A percentile compares a stretch with the other conserved stretches of the same genome.
These are phyloP conservation scores for Catharus fuscescens DNA, from an alignment of 2,113 vertebrate genomes.

Conservation along the genomic window DNA sequence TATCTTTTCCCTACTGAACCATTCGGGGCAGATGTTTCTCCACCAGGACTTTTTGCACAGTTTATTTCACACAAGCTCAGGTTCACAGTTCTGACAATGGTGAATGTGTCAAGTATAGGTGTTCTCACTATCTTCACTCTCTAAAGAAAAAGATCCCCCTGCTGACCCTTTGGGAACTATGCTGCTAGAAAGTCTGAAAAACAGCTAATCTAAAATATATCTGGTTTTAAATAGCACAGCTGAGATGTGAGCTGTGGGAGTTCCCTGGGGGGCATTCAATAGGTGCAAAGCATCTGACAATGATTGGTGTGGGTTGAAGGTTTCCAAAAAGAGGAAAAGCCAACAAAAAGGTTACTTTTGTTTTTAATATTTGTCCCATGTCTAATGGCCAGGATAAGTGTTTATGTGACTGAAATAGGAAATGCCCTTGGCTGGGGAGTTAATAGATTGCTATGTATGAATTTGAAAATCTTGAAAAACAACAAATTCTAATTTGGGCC, in stretches of 20 bases:
- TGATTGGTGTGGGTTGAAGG: not conserved
- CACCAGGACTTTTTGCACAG: conserved; percentile 35
- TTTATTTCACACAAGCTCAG: conserved; percentile 18
- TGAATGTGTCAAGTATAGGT: not conserved
- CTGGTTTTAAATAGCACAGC: not conserved
- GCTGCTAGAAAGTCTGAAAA: not conserved
- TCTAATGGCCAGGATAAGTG: not conserved
- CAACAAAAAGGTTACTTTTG: not conserved
- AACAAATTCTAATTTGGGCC: not conserved
- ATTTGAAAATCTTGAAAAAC: not conserved
- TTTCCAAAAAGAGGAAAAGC: conserved; percentile 7
- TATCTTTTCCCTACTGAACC: conserved; percentile 11
- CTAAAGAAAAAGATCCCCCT: not conserved
- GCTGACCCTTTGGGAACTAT: not conserved
- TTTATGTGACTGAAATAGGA: not conserved
- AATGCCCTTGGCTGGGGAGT: not conserved
- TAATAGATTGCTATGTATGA: not conserved
- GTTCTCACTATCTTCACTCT: not conserved
- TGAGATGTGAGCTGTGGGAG: not conserved
- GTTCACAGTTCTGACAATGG: not conserved
- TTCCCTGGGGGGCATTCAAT: not conserved
- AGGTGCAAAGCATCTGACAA: not conserved
- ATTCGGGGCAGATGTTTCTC: not conserved
- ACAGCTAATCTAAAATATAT: not conserved
- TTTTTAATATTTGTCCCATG: not conserved